Evolutionary conservation across 1,140 invertebrate genomes (phyloP).

Genomic region (Heliothis virescens): DNA sequence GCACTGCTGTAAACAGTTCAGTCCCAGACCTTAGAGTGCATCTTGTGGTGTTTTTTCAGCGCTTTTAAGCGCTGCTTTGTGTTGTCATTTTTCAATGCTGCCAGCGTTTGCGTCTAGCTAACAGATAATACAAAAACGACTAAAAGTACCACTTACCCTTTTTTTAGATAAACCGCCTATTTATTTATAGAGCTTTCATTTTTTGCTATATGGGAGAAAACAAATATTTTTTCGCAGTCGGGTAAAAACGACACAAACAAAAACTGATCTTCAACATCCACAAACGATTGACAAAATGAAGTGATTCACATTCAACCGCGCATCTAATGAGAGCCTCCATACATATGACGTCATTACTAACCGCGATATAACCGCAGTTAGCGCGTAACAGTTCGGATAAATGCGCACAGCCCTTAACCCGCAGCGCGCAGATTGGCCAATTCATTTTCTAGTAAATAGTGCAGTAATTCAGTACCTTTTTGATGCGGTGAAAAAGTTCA

Average conservation of each 20-base stretch:
- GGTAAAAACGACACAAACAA: background rate
- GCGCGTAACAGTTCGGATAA: constrained; percentile 20
- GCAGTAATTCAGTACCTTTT: constrained; percentile 25
- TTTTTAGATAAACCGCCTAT: too few relatives aligned
- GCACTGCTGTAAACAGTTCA: constrained; percentile 56
- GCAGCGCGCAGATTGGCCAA: constrained; percentile 46
- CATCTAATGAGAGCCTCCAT: constrained; percentile 41
- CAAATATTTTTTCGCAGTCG: too few relatives aligned
- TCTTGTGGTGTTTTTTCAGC: constrained; percentile 47
- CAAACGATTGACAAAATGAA: constrained; percentile 23
- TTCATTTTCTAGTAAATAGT: constrained; percentile 49
- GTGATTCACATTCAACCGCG: constrained; percentile 20
- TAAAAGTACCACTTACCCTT: background rate
- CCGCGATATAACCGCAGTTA: constrained; percentile 27
- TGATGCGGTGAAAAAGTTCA: constrained; percentile 21
- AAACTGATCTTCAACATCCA: background rate
- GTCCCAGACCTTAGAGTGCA: constrained; percentile 47
- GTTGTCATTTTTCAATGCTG: constrained; percentile 52
- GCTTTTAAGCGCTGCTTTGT: constrained; percentile 34
- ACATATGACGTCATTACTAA: constrained; percentile 44
- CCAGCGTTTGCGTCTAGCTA: constrained; percentile 11
- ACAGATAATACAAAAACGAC: background rate
- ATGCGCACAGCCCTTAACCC: constrained; percentile 34
- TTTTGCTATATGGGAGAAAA: too few relatives aligned
- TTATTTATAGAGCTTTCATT: too few relatives aligned